Percentiles rank a stretch among this genome's conserved stretches.
Conservation (phyloP, 2,888 invertebrate genomes). For the Agrotis segetum region DNA sequence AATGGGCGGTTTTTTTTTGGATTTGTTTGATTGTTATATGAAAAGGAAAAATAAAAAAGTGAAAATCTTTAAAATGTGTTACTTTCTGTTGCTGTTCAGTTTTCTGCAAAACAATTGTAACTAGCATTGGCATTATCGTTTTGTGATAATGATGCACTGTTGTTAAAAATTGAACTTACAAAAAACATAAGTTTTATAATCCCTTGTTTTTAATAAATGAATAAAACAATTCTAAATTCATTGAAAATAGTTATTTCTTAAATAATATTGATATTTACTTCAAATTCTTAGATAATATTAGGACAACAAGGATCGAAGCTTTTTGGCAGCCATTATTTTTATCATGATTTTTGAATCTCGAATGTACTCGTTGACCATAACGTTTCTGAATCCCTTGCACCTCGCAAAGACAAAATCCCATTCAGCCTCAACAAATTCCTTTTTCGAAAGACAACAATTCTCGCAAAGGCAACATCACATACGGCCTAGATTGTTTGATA, state of each 20-base stretch:
- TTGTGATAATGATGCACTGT: too few species aligned
- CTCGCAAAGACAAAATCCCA: conserved; percentile 17
- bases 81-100: too few species aligned
- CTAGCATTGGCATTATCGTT: too few species aligned
- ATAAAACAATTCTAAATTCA: not conserved
- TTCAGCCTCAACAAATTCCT: conserved; percentile 13
- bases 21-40: not conserved
- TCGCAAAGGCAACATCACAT: conserved; percentile 34
- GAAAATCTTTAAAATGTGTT: too few species aligned
- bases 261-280: not conserved
- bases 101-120: too few species aligned
- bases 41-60: not conserved
- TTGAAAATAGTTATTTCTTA: not conserved
- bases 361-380: not conserved
- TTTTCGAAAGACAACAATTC: conserved; percentile 29
- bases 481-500: conserved; percentile 50
- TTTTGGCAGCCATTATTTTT: not conserved
- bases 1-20: not conserved
- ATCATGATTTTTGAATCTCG: not conserved
- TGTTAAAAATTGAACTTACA: not conserved
- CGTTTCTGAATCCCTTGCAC: conserved; percentile 7
- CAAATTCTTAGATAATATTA: too few species aligned
- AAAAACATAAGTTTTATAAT: not conserved
- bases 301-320: too few species aligned
- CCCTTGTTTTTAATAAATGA: not conserved